Evolutionary conservation across 2,113 vertebrate species (phyloP), one percentile per base, ranked within the genome.

Genomic region (Callopanchax toddi): DNA sequence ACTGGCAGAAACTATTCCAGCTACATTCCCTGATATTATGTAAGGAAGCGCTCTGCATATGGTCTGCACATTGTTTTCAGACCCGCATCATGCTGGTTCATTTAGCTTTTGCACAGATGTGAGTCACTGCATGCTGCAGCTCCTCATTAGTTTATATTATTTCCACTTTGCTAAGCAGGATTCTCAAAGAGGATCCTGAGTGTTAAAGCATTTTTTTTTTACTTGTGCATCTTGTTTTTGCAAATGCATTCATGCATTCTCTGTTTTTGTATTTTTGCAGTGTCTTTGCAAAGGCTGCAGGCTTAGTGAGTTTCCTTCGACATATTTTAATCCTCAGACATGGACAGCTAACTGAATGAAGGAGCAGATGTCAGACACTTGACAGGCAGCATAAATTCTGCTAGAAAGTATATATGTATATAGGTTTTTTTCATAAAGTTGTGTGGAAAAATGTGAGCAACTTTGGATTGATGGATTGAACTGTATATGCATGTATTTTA

Each of bases 71-170:
- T 84, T 60, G 44, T 68, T 79, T 5, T n/a, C 48, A 56, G 59
- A 45, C 56, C 49, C 59, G 66, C 66, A 60, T 65, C 52, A 65
- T 21, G 25, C 56, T 68, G 78, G 74, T 86, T 87, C 81, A 71
- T 76, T 85, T 73, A 67, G 42, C 74, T 77, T 80, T 69, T 69
- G 57, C 72, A 78, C 83, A 86, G 74, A 79, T 82, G 78, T 73
- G 86, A 83, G 74, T 89, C 85, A 80, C 81, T 71, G 75, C 50
- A 51, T 29, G 23, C 83, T 79, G 86, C 83, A 81, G 78, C 74
- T 70, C 58, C 76, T 88, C 85, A 78, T 87, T 86, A 90, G 52
- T 69, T 59, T 37, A 77, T 69, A 75, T 85, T 73, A 81, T 83
- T 88, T 90, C 75, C 79, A 79, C 81, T 76, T 52, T 78, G 51